Percentiles rank a stretch among this genome's conserved stretches.
These are phyloP conservation scores for Parotocinclus haroldoi DNA, from an alignment of 2,797 vertebrate species.

Conservation along the genomic window DNA sequence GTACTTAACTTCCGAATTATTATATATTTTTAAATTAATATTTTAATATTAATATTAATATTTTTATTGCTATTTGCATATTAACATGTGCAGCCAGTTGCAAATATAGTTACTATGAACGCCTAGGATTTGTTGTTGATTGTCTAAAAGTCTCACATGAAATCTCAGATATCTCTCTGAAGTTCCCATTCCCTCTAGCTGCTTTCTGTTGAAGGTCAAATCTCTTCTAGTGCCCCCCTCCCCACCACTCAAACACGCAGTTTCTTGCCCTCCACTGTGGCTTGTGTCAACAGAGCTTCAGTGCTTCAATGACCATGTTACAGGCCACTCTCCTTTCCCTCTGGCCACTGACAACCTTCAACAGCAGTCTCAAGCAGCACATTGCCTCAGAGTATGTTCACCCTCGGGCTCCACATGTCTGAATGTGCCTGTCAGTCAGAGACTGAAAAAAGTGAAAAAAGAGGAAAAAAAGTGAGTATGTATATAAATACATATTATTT, in stretches of 20 bases:
- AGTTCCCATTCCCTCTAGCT: conserved; percentile 55
- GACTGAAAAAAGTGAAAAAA: not conserved
- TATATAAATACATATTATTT: no score
- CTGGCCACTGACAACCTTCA: conserved; percentile 53
- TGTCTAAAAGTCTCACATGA: no score
- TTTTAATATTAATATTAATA: no score
- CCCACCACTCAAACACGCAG: conserved; percentile 24
- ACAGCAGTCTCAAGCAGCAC: conserved; percentile 26
- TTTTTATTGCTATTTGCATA: no score
- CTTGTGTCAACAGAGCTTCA: conserved; percentile 31
- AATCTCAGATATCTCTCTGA: conserved; percentile 37
- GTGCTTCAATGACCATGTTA: conserved; percentile 34
- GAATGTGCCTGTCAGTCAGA: conserved; percentile 22
- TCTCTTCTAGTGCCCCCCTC: conserved; percentile 14
- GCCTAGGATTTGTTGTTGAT: no score
- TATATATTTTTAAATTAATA: no score
- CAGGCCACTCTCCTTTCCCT: conserved; percentile 42
- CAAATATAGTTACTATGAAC: no score
- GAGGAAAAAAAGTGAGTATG: no score
- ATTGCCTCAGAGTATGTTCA: conserved; percentile 23
- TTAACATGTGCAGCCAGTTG: no score
- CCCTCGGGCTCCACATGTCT: conserved; percentile 33
- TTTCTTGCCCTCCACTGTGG: conserved; percentile 9
- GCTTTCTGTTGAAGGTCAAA: conserved; percentile 59
- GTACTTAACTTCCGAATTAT: no score